Base-by-base conservation (phyloP, 2,113 vertebrate species). In the Gnathonemus echidnorhynchus region DNA sequence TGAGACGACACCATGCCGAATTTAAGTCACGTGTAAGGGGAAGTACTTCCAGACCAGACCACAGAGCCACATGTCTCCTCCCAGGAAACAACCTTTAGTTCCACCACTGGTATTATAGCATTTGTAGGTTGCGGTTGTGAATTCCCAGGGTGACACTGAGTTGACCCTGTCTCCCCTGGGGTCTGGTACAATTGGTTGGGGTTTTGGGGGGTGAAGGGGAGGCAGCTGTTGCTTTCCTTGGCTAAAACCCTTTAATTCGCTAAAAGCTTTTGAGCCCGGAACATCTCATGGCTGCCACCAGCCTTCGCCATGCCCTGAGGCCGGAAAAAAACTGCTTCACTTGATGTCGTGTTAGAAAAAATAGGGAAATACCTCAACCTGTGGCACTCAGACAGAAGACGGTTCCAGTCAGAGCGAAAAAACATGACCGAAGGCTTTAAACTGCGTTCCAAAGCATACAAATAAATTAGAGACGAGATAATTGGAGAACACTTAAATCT, bases 401-500 rank as follows among this genome's bases (percentile, higher is more conserved):
- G 7, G n/a, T 19, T 48, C 31, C 42, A 21, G 45, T 24, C 13
- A 42, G 17, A 21, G 21, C 24, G 85, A 11, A 52, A 89, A 35
- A 13, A 46, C 39, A 62, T 17, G 77, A n/a, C 24, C 5, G 45
- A 85, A 86, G 49, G 39, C 50, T 49, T 89, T 89, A 91, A 86
- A 89, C 49, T 89, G 89, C 50, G 52, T 27, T 87, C 52, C 92
- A 46, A 92, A 92, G 93, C n/a, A 74, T 56, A 77, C 49, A 70
- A 91, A 91, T 93, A 93, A 94, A 95, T 94, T 92, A 93, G 62
- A 94, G 93, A 92, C 91, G 58, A 93, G 92, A 90, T 90, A 91
- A 89, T 2, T 91, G 90, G 91, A 77, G 90, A 90, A 90, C 92
- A 92, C 92, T 92, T 89, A 92, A 90, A 90, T 92, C 91, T 91